Percentiles rank a stretch among this genome's conserved stretches.
phyloP scores from a whole-genome alignment of 2,113 vertebrate genomes.

The Steatornis caripensis region DNA sequence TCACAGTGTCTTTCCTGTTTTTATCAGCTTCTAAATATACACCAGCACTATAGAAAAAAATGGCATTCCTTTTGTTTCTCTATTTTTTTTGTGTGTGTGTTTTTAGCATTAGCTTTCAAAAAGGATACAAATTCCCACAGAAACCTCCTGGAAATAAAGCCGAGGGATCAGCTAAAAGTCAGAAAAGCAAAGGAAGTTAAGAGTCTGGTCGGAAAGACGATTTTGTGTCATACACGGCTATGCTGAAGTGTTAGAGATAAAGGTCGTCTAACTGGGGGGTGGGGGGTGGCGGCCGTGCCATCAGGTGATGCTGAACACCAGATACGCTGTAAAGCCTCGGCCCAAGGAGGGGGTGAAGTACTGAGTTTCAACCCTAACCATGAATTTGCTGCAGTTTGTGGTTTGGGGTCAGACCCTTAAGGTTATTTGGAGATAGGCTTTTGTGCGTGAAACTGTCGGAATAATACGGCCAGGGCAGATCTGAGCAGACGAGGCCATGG shows the following conservation, averaged over 20 bases:
- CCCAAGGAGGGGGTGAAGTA: neutral
- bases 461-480: neutral
- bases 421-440: conserved; percentile 18
- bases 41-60: neutral
- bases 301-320: conserved; percentile 2
- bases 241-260: neutral
- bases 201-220: neutral
- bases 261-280: neutral
- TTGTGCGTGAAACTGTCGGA: neutral
- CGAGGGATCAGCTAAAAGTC: neutral
- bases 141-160: neutral
- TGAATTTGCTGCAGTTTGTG: conserved; percentile 7
- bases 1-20: conserved; percentile 15
- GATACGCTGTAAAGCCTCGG: neutral
- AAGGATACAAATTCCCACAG: neutral
- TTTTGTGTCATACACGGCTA: neutral
- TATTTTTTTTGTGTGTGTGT: neutral
- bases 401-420: neutral
- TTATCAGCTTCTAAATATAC: conserved; percentile 2
- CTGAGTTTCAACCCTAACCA: neutral
- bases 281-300: neutral
- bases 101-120: neutral
- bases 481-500: neutral
- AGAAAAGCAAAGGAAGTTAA: conserved; percentile 36
- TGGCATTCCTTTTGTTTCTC: neutral